Conservation (phyloP, 2,113 vertebrate genomes). For the Myrmecophaga tridactyla region DNA sequence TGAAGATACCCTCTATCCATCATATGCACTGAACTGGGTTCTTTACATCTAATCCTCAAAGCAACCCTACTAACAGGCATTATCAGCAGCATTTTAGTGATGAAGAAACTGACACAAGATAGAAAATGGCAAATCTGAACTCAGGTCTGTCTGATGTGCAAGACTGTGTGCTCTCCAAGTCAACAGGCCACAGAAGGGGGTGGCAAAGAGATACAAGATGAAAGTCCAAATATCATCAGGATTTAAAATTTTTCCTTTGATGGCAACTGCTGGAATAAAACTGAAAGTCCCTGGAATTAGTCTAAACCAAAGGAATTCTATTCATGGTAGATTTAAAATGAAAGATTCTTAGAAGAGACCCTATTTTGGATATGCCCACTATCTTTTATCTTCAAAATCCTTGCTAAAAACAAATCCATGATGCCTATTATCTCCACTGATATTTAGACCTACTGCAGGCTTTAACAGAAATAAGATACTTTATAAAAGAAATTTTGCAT, state of each 20-base stretch:
- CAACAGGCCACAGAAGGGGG: neutral
- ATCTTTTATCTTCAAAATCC: constrained; percentile 1
- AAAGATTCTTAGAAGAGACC: neutral
- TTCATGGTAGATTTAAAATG: neutral
- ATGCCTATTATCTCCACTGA: neutral
- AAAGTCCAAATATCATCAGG: neutral
- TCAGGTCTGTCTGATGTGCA: neutral
- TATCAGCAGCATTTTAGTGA: neutral
- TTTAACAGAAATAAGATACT: constrained; percentile 15
- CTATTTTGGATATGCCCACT: neutral
- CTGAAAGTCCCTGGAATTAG: neutral
- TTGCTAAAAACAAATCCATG: neutral
- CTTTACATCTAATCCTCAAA: neutral
- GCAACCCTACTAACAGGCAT: neutral
- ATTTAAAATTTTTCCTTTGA: neutral
- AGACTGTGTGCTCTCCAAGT: neutral
- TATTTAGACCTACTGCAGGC: neutral
- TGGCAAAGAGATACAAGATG: neutral
- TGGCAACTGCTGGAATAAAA: neutral
- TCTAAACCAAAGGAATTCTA: neutral
- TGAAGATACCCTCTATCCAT: too few relatives aligned
- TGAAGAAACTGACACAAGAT: accelerated
- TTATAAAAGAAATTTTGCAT: neutral
- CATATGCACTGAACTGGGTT: neutral
- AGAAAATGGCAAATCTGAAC: neutral